Evolutionary conservation across 1,140 invertebrate species (phyloP).

Genomic region (Hyposmocoma kahamanoa): DNA sequence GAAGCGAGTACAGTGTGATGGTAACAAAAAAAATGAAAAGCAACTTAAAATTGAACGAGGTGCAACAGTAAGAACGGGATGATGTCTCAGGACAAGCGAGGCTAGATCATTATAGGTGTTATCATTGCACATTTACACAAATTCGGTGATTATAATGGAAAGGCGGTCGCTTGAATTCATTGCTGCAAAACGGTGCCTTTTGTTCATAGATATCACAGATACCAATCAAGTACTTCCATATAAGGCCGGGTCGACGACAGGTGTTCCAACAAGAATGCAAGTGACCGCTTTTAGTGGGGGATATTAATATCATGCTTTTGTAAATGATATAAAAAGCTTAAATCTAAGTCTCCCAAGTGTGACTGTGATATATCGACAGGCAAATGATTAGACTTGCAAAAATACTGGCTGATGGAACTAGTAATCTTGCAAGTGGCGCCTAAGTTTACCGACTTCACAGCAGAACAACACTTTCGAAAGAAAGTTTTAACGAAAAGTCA

Average conservation of each 20-base stretch:
- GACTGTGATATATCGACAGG: slow-evolving; percentile 60
- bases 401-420: slow-evolving; percentile 42
- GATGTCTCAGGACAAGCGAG: slow-evolving; percentile 70
- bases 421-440: slow-evolving; percentile 57
- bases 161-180: slow-evolving; percentile 22
- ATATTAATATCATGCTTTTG: slow-evolving; percentile 66
- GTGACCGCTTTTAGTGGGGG: slow-evolving; percentile 36
- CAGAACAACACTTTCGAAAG: slow-evolving; percentile 16
- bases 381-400: slow-evolving; percentile 64
- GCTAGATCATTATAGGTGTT: slow-evolving; percentile 67
- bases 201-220: too few relatives aligned
- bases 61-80: slow-evolving; percentile 70
- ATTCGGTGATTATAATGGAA: slow-evolving; percentile 49
- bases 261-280: too few relatives aligned
- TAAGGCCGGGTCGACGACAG: too few relatives aligned
- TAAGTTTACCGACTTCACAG: slow-evolving; percentile 40
- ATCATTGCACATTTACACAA: slow-evolving; percentile 68
- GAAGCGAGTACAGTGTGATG: slow-evolving; percentile 66
- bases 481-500: not conserved
- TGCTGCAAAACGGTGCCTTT: not conserved
- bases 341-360: slow-evolving; percentile 62
- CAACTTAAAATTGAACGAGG: slow-evolving; percentile 72
- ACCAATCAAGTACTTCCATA: too few relatives aligned
- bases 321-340: slow-evolving; percentile 68
- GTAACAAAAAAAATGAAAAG: slow-evolving; percentile 64